These are phyloP conservation scores for Tapirus indicus DNA, from an alignment of 2,797 vertebrate genomes.

Conservation along the genomic window DNA sequence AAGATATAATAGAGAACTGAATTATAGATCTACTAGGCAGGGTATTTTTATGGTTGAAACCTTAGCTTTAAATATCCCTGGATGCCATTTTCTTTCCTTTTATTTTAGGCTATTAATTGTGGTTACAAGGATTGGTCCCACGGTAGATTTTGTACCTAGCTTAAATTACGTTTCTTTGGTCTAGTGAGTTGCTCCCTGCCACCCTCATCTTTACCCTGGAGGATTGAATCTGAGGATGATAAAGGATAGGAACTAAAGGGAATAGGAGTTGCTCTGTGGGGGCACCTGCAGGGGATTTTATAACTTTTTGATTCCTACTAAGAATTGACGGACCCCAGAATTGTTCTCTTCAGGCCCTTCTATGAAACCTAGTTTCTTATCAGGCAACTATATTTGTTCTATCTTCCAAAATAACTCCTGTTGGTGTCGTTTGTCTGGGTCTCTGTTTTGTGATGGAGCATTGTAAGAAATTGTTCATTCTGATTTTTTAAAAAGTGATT, in stretches of 20 bases:
- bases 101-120: constrained; percentile 71
- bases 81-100: constrained; percentile 64
- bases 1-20: constrained; percentile 4
- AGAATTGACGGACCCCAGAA: background rate
- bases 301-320: background rate
- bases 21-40: constrained; percentile 1
- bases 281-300: background rate
- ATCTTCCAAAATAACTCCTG: background rate
- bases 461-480: background rate
- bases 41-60: constrained; percentile 29
- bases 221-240: constrained; percentile 36
- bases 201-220: background rate
- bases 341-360: background rate
- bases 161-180: constrained; percentile 62
- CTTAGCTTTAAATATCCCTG: constrained; percentile 56
- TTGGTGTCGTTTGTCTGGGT: background rate
- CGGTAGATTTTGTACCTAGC: constrained; percentile 6
- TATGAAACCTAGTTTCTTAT: background rate
- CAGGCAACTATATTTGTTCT: background rate
- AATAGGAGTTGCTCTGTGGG: background rate
- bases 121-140: constrained; percentile 51
- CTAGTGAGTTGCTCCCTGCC: constrained; percentile 24
- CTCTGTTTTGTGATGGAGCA: background rate
- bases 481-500: background rate
- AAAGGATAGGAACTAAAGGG: background rate